Percentiles rank a stretch among this genome's conserved stretches.
These are phyloP conservation scores for Melanotaenia nigrans DNA, from an alignment of 2,797 vertebrate species.

Conservation along the genomic window DNA sequence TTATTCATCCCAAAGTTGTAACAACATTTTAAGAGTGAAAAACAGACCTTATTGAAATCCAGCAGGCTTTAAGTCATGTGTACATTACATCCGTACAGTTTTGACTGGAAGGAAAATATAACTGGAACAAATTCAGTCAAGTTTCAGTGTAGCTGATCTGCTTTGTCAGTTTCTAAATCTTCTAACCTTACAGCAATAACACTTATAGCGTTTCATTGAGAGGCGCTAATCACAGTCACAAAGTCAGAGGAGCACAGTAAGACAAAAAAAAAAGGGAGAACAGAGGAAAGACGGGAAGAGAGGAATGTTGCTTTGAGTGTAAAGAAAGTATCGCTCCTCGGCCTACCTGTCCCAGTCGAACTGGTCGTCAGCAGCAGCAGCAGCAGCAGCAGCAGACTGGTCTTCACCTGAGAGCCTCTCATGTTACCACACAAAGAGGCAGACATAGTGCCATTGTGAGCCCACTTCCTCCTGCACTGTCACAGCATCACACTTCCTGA, in stretches of 20 bases:
- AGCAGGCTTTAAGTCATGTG: background rate
- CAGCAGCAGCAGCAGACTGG: constrained; percentile 62
- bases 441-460: constrained; percentile 77
- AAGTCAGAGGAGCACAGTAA: constrained; percentile 1
- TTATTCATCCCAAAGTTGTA: background rate
- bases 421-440: constrained; percentile 61
- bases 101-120: background rate
- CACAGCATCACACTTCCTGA: constrained; percentile 84
- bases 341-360: constrained; percentile 71
- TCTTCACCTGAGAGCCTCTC: constrained; percentile 64
- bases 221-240: background rate
- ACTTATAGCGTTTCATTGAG: background rate
- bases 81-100: background rate
- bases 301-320: background rate
- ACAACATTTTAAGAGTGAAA: background rate
- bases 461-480: constrained; percentile 63
- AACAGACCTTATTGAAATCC: background rate
- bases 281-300: constrained; percentile 25
- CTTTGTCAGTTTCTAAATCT: background rate
- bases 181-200: background rate
- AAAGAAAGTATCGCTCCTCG: background rate
- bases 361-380: constrained; percentile 62
- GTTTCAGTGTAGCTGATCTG: too few relatives aligned
- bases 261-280: constrained; percentile 12
- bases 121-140: background rate